Base-by-base conservation (phyloP, 2,888 invertebrate genomes). In the Spicauda simplicius region DNA sequence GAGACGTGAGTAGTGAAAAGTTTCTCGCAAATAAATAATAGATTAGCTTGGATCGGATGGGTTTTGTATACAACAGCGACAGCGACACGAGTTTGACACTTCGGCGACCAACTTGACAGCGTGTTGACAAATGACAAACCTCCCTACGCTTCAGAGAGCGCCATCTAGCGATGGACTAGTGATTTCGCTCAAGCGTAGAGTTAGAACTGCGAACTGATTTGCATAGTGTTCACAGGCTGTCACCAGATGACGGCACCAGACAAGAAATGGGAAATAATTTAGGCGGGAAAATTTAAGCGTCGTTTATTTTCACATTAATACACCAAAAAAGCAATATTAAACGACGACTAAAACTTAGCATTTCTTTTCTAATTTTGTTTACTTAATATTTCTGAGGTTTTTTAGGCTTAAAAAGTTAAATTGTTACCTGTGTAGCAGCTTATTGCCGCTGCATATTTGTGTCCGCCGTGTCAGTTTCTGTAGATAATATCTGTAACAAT, bases 361-460 rank as follows among this genome's bases (percentile, higher is more conserved):
- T 25, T 2, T 4, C 25, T 25, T 25, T 25, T 25, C 2, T 25
- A 25, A 4, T 25, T 25, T 25, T 4, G 33, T 33, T 4, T 33
- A 8, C 10, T 33, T 10, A 33, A 10, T 33, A 10, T 33, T 33
- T 33, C 10, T 33, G 1, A 6, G 3, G 33, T 8, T 33, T 33
- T 7, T 33, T 4, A 33, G 10, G 10, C 33, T 6, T 33, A 33
- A 10, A 33, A 10, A 33, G 33, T 33, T 8, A 41, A 41, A 41
- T 0, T 41, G 12, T 41, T 80, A 87, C 91, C 86, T 86, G 82
- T 82, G 78, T 87, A 85, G 91, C 91, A 91, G 91, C 91, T 89
- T 87, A 91, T 74, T 80, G 90, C 90, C 91, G 91, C 91, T 91
- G 91, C 91, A 91, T 91, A 80, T 75, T 83, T 73, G 71, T 77